phyloP scores from a whole-genome alignment of 2,797 vertebrate species.

The Microhierax caerulescens region DNA sequence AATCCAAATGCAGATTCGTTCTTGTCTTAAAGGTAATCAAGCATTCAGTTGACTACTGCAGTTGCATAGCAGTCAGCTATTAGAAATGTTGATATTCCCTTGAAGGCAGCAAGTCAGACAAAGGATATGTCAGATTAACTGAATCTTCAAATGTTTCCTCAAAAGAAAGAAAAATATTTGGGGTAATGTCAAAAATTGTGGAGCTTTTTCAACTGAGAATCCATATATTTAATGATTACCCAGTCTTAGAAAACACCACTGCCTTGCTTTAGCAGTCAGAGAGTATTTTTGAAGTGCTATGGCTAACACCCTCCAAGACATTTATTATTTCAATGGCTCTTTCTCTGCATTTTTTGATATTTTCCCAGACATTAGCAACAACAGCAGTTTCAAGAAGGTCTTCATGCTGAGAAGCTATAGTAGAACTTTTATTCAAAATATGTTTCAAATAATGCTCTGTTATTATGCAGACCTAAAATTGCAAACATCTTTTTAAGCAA shows the following conservation, averaged over 20 bases:
- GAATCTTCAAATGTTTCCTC: not conserved
- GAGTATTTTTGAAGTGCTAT: not conserved
- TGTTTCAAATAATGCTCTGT: not conserved
- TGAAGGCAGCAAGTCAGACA: not conserved
- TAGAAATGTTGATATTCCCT: not conserved
- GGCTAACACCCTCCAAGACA: not conserved
- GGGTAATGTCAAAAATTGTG: not conserved
- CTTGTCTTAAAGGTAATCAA: not conserved
- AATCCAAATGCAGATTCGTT: not conserved
- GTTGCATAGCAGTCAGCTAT: not conserved
- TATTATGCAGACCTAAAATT: not conserved
- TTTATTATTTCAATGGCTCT: not conserved
- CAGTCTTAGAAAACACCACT: not conserved
- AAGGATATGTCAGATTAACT: not conserved
- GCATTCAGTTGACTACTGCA: not conserved
- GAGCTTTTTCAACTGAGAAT: not conserved
- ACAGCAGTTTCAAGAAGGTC: not conserved
- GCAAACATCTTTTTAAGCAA: not conserved
- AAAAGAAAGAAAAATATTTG: not conserved
- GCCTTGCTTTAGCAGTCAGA: not conserved
- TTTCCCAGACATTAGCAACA: not conserved
- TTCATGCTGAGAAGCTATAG: not conserved
- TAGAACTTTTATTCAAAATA: no score
- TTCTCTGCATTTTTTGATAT: not conserved
- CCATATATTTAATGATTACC: not conserved